phyloP scores from a whole-genome alignment of 2,888 invertebrate genomes.

The Parnassius orleans region DNA sequence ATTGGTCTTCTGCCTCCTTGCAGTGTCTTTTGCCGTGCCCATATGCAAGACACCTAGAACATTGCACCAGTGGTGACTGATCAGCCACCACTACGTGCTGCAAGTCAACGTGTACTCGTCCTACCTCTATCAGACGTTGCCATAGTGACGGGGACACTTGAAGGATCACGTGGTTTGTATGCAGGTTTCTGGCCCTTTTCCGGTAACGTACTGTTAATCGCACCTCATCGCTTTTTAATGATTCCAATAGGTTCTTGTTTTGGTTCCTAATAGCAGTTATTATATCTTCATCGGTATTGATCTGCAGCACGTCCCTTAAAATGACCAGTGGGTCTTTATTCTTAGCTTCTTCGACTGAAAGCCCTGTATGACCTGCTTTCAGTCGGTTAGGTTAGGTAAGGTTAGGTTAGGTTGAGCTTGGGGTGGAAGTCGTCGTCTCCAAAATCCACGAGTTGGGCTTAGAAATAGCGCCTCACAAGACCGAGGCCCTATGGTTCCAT shows the following conservation, averaged over 20 bases:
- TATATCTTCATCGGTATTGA: not conserved
- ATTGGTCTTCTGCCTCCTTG: not conserved
- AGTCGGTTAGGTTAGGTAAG: conserved; percentile 30
- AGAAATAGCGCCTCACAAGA: too few species aligned
- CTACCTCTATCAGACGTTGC: not conserved
- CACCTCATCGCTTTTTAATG: not conserved
- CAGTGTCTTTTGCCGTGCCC: not conserved
- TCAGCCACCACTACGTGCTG: not conserved
- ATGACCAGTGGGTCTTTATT: not conserved
- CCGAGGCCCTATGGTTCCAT: too few species aligned
- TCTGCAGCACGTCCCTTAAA: not conserved
- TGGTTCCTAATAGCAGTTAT: not conserved
- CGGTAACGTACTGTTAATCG: not conserved
- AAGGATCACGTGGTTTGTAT: not conserved
- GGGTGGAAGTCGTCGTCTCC: too few species aligned
- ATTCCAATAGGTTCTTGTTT: not conserved
- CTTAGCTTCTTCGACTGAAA: not conserved
- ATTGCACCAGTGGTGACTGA: not conserved
- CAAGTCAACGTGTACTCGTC: not conserved
- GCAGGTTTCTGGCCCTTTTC: not conserved
- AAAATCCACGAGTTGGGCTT: too few species aligned
- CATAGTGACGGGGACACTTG: not conserved
- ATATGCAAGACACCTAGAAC: not conserved
- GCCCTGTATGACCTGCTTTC: not conserved
- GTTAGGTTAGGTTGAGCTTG: too few species aligned